Evolutionary conservation across 1,140 invertebrate species (phyloP).

Genomic region (Hylyphantes graminicola): DNA sequence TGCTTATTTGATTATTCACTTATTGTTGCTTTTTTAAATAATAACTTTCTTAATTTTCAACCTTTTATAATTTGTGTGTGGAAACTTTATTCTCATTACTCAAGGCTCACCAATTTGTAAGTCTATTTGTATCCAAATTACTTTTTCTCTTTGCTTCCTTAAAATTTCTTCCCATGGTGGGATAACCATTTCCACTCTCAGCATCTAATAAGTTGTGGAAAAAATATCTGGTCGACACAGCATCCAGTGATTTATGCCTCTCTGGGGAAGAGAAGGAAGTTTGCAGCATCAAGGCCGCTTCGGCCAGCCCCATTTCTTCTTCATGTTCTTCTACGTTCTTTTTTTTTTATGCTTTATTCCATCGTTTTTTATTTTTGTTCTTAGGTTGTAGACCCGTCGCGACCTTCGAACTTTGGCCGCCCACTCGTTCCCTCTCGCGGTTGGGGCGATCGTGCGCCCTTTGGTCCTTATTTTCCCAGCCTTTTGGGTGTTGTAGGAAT

Average conservation of each 20-base stretch:
- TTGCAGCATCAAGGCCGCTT: constrained; percentile 47
- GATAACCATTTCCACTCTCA: no score
- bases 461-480: constrained; percentile 25
- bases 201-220: neutral
- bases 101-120: no score
- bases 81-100: no score
- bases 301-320: constrained; percentile 4
- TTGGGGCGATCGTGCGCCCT: constrained; percentile 47
- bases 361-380: constrained; percentile 18
- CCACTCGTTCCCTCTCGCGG: constrained; percentile 33
- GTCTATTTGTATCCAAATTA: no score
- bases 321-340: neutral
- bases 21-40: no score
- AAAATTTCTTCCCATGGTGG: no score
- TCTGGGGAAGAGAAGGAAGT: constrained; percentile 38
- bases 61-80: no score
- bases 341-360: neutral
- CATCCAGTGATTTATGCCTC: constrained; percentile 58
- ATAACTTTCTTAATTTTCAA: no score
- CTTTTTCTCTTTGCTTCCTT: no score
- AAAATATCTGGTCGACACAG: constrained; percentile 9
- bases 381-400: constrained; percentile 54
- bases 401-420: constrained; percentile 57
- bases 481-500: constrained; percentile 26
- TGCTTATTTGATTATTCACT: no score